Conservation (phyloP, 2,797 vertebrate species). For the Sarcophilus harrisii region DNA sequence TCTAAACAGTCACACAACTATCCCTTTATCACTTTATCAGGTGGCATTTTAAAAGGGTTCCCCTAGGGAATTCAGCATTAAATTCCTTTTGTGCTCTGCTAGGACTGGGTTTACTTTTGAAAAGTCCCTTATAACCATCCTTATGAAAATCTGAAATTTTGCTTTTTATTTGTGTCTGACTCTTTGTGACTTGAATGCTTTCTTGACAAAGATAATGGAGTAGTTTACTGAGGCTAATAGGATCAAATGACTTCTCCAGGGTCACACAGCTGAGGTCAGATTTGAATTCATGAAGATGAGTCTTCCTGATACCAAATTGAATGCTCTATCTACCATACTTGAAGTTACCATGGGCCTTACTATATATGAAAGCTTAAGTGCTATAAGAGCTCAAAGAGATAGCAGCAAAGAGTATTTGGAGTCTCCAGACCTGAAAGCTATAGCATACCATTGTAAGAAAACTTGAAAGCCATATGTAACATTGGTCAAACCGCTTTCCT, state of each 20-base stretch:
- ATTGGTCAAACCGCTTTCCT: neutral
- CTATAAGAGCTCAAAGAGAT: neutral
- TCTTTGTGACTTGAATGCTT: neutral
- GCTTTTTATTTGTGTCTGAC: neutral
- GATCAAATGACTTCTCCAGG: neutral
- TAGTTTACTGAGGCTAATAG: neutral
- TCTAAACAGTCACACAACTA: neutral
- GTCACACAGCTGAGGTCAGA: neutral
- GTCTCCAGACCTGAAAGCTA: neutral
- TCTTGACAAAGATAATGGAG: neutral
- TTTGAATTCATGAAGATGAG: neutral
- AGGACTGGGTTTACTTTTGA: neutral
- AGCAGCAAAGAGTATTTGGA: neutral
- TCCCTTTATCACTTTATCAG: neutral
- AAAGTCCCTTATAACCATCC: neutral
- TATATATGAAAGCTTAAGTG: neutral
- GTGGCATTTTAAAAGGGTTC: neutral
- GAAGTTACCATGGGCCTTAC: neutral
- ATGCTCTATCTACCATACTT: neutral
- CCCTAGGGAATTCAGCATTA: neutral
- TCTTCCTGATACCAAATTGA: neutral
- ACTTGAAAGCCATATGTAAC: neutral
- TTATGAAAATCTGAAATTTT: neutral
- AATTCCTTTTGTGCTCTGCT: neutral
- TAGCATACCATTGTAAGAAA: neutral